Conservation (phyloP, 2,888 invertebrate species). For the Mylabris sibirica region DNA sequence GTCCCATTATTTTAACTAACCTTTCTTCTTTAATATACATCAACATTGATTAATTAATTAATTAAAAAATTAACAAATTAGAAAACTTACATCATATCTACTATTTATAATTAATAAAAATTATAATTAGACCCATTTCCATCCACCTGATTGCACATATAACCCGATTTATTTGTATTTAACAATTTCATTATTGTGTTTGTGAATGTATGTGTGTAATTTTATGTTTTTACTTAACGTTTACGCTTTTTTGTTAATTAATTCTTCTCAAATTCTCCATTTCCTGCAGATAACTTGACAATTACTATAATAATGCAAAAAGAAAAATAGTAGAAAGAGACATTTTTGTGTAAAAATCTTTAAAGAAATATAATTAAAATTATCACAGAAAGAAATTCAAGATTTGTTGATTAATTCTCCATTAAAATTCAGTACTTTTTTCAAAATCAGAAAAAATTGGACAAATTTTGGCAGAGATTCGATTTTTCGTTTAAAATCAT, state of each 20-base stretch:
- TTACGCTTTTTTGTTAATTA: background rate
- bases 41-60: background rate
- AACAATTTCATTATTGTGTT: slow-evolving; percentile 17
- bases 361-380: slow-evolving; percentile 43
- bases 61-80: background rate
- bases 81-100: slow-evolving; percentile 19
- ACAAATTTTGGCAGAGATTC: background rate
- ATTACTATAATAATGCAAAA: slow-evolving; percentile 39
- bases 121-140: slow-evolving; percentile 52
- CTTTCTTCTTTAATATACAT: background rate
- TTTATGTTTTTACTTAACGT: background rate
- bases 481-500: slow-evolving; percentile 22
- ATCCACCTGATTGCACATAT: slow-evolving; percentile 81
- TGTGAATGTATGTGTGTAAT: background rate
- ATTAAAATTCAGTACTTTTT: slow-evolving; percentile 22
- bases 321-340: slow-evolving; percentile 6
- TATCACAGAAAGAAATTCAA: slow-evolving; percentile 49
- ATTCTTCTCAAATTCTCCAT: slow-evolving; percentile 41
- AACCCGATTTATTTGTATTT: slow-evolving; percentile 70
- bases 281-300: slow-evolving; percentile 46
- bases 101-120: slow-evolving; percentile 42
- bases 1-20: slow-evolving; percentile 44
- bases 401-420: too few relatives aligned
- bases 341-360: background rate
- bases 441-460: background rate